Conservation (phyloP, 2,888 invertebrate species). For the Eupithecia inturbata region DNA sequence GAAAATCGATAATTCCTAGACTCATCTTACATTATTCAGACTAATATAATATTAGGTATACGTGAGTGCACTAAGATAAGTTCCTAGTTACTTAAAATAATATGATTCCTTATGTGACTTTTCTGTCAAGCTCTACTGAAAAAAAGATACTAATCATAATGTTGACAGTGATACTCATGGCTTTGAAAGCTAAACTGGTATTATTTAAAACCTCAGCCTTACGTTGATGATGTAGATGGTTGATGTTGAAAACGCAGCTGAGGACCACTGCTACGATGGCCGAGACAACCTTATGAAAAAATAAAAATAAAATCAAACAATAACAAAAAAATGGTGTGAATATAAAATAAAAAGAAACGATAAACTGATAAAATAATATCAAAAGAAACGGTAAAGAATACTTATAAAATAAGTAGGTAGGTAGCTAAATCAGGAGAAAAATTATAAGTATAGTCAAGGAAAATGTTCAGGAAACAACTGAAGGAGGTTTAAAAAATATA, state of each 20-base stretch:
- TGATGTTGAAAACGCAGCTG: conserved; percentile 85
- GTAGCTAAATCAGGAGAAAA: neutral
- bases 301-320: conserved; percentile 59
- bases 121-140: conserved; percentile 74
- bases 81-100: neutral
- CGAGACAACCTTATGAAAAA: conserved; percentile 81
- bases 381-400: neutral
- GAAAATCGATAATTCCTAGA: neutral
- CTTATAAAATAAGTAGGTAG: neutral
- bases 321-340: conserved; percentile 43
- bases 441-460: neutral
- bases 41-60: neutral
- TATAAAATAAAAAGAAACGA: conserved; percentile 25
- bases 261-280: conserved; percentile 85
- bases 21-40: neutral
- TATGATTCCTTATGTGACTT: conserved; percentile 24
- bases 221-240: conserved; percentile 84
- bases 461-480: neutral
- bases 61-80: neutral
- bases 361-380: neutral
- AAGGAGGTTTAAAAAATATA: too few species aligned
- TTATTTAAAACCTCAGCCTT: conserved; percentile 86
- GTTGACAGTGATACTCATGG: conserved; percentile 84
- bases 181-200: conserved; percentile 83
- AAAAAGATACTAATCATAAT: conserved; percentile 85